A percentile compares a stretch with the other conserved stretches of the same genome.
These are phyloP conservation scores for Caenorhabditis sp. DNA, from an alignment of 2,888 invertebrate species.

Conservation along the genomic window DNA sequence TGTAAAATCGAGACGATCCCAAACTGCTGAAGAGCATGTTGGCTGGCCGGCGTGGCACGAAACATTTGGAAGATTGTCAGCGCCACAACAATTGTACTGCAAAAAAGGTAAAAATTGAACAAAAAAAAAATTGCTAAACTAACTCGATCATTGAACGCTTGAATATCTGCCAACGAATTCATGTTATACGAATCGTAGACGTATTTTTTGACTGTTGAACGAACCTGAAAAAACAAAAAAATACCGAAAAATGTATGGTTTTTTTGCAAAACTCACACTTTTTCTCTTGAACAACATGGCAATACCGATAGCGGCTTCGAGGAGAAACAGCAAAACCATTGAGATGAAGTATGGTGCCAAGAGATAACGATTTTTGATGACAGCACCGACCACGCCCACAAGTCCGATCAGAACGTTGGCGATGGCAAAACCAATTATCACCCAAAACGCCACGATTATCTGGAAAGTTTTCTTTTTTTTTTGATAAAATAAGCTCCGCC, in stretches of 20 bases:
- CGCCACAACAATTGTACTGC: constrained; percentile 62
- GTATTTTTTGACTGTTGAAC: constrained; percentile 48
- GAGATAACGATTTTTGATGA: constrained; percentile 14
- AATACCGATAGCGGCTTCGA: constrained; percentile 63
- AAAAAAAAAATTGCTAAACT: constrained; percentile 4
- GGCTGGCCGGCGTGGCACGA: constrained; percentile 43
- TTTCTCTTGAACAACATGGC: constrained; percentile 48
- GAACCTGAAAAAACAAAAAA: no score
- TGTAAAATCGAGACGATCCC: constrained; percentile 63
- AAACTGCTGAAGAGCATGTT: constrained; percentile 59
- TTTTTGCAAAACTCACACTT: no score
- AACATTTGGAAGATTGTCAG: constrained; percentile 36
- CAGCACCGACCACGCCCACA: constrained; percentile 48
- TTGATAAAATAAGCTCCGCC: neutral
- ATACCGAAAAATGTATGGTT: no score
- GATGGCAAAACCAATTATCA: constrained; percentile 60
- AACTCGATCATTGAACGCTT: constrained; percentile 43
- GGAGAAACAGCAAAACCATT: constrained; percentile 54
- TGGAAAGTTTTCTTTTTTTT: constrained; percentile 23
- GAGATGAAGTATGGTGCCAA: constrained; percentile 37
- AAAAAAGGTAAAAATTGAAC: constrained; percentile 11
- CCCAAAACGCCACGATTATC: constrained; percentile 63
- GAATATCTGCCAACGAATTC: constrained; percentile 42
- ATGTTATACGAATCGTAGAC: constrained; percentile 46
- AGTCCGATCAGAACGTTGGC: constrained; percentile 55